Evolutionary conservation across 2,888 invertebrate species (phyloP).

Genomic region (Pemphredon lugubris): DNA sequence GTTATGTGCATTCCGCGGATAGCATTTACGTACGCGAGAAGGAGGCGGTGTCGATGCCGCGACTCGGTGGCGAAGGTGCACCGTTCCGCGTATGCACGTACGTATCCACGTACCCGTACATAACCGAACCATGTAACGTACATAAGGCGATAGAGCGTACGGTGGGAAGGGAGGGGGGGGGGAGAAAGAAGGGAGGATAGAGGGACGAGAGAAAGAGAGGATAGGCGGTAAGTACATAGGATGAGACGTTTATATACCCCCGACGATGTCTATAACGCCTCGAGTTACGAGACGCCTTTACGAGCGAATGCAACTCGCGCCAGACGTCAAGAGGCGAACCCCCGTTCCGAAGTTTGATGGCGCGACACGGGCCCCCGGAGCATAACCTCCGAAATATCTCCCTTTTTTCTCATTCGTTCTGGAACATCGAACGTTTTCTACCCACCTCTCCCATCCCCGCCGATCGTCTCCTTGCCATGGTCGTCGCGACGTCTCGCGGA

Average conservation of each 20-base stretch:
- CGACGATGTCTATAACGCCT: slow-evolving; percentile 80
- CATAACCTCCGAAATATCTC: slow-evolving; percentile 71
- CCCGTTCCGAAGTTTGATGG: slow-evolving; percentile 68
- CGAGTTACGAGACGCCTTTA: slow-evolving; percentile 81
- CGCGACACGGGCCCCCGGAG: slow-evolving; percentile 61
- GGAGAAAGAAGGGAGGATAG: slow-evolving; percentile 10
- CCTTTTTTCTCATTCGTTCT: slow-evolving; percentile 34
- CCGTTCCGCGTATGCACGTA: slow-evolving; percentile 14
- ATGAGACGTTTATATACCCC: slow-evolving; percentile 81
- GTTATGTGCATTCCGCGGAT: slow-evolving; percentile 51
- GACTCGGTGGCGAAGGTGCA: slow-evolving; percentile 14
- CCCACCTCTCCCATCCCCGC: background rate
- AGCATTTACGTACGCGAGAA: slow-evolving; percentile 26
- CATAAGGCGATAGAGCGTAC: slow-evolving; percentile 15
- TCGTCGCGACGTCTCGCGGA: background rate
- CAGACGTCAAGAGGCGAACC: slow-evolving; percentile 72
- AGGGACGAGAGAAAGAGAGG: too few species aligned
- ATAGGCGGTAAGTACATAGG: slow-evolving; percentile 78
- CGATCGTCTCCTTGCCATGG: background rate
- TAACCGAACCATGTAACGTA: slow-evolving; percentile 20
- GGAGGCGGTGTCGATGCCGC: slow-evolving; percentile 18
- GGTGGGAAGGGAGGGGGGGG: background rate
- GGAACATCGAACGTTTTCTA: slow-evolving; percentile 16
- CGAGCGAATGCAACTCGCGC: slow-evolving; percentile 79
- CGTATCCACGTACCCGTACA: slow-evolving; percentile 2